A percentile compares a stretch with the other conserved stretches of the same genome.
Conservation (phyloP, 2,113 vertebrate genomes). For the Aythya baeri region DNA sequence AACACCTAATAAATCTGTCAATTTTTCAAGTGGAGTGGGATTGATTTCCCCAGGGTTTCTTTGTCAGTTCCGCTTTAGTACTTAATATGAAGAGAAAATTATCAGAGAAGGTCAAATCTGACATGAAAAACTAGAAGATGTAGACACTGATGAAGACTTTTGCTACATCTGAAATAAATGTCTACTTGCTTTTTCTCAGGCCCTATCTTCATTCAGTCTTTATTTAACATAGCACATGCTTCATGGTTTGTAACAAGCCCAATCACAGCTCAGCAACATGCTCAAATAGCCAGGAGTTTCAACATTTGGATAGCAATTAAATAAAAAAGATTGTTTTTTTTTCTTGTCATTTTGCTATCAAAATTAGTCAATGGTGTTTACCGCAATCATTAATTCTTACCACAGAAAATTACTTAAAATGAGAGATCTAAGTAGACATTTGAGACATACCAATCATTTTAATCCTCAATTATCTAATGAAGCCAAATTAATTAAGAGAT, state of each 20-base stretch:
- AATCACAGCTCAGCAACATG: not conserved
- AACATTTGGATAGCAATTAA: not conserved
- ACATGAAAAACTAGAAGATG: constrained; percentile 45
- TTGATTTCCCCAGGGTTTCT: constrained; percentile 66
- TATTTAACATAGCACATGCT: not conserved
- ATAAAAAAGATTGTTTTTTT: not conserved
- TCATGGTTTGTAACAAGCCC: not conserved
- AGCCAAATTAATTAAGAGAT: not conserved
- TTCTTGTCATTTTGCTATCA: not conserved
- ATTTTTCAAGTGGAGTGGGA: constrained; percentile 60
- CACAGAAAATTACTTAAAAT: not conserved
- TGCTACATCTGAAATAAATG: not conserved
- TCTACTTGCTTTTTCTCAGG: constrained; percentile 2
- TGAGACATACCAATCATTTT: not conserved
- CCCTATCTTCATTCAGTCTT: not conserved
- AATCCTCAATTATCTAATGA: not conserved
- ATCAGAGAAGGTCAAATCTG: constrained; percentile 55
- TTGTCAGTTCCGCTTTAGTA: constrained; percentile 46
- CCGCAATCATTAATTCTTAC: not conserved
- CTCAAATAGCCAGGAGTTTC: constrained; percentile 13
- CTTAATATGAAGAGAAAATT: constrained; percentile 63
- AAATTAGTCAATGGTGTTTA: not conserved
- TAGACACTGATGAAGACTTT: constrained; percentile 24
- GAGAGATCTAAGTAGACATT: not conserved
- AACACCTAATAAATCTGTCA: constrained; percentile 63